phyloP scores from a whole-genome alignment of 2,888 invertebrate genomes.

The Rhingia campestris region DNA sequence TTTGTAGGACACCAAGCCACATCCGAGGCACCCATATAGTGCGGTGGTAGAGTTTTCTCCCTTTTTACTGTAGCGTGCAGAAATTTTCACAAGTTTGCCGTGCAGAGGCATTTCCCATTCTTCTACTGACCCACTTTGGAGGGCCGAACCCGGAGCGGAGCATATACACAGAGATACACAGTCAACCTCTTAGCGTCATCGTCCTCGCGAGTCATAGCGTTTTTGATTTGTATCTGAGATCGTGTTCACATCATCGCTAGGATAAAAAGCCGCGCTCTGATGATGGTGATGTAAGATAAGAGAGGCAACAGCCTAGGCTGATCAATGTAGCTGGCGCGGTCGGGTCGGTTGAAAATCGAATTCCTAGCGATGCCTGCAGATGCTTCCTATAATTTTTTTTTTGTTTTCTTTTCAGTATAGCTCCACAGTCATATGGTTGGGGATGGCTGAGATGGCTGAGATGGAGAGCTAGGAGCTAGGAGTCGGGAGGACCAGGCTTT shows the following conservation, averaged over 20 bases:
- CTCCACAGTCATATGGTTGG: constrained; percentile 3
- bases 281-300: constrained; percentile 74
- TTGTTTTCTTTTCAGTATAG: background rate
- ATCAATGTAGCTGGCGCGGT: constrained; percentile 34
- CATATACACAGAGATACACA: background rate
- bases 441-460: constrained; percentile 21
- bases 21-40: background rate
- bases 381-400: constrained; percentile 61
- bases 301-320: constrained; percentile 44
- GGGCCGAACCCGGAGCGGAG: constrained; percentile 15
- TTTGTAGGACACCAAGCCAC: constrained; percentile 54
- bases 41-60: constrained; percentile 54
- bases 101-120: constrained; percentile 48
- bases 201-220: constrained; percentile 62
- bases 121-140: constrained; percentile 72
- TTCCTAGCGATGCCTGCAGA: constrained; percentile 55
- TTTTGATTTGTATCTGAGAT: constrained; percentile 71
- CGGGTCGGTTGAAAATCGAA: constrained; percentile 56
- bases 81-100: constrained; percentile 36
- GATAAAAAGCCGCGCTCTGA: constrained; percentile 67
- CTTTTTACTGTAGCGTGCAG: constrained; percentile 28
- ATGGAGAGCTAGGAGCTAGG: background rate
- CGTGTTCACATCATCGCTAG: constrained; percentile 74
- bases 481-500: background rate
- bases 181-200: constrained; percentile 44